phyloP scores from a whole-genome alignment of 2,888 invertebrate genomes.

The Caenorhabditis doughertyi region DNA sequence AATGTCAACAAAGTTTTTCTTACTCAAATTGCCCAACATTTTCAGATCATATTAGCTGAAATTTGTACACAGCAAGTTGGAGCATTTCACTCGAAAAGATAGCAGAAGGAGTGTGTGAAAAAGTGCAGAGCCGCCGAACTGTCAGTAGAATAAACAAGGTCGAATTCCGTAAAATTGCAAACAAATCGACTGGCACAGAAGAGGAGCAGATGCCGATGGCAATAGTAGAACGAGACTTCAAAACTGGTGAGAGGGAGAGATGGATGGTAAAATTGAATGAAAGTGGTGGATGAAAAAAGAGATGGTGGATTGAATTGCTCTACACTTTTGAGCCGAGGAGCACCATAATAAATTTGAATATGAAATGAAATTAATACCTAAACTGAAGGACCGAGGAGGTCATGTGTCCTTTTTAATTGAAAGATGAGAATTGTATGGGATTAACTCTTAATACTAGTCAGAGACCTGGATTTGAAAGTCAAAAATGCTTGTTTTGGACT shows the following conservation, averaged over 20 bases:
- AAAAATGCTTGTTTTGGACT: too few relatives aligned
- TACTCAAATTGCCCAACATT: slow-evolving; percentile 39
- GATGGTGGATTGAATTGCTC: slow-evolving; percentile 5
- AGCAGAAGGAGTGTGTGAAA: slow-evolving; percentile 10
- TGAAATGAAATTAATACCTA: background rate
- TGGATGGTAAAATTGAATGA: slow-evolving; percentile 12
- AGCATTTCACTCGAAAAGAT: background rate
- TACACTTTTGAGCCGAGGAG: slow-evolving; percentile 15
- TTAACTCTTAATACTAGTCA: background rate
- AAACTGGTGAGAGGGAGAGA: background rate
- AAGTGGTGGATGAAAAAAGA: background rate
- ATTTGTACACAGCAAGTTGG: background rate
- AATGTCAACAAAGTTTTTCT: slow-evolving; percentile 16
- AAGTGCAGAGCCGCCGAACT: slow-evolving; percentile 51
- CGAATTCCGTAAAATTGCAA: slow-evolving; percentile 61
- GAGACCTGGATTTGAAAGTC: background rate
- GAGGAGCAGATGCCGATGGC: slow-evolving; percentile 2
- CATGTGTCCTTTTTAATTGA: background rate
- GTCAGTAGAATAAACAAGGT: slow-evolving; percentile 60
- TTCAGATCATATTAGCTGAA: background rate
- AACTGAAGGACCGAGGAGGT: background rate
- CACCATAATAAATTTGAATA: slow-evolving; percentile 12
- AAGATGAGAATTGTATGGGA: background rate
- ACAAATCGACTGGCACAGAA: slow-evolving; percentile 48
- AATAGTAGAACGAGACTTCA: background rate